Percentiles rank a stretch among this genome's conserved stretches.
phyloP scores from a whole-genome alignment of 2,888 invertebrate species.

The Conops quadrifasciatus region DNA sequence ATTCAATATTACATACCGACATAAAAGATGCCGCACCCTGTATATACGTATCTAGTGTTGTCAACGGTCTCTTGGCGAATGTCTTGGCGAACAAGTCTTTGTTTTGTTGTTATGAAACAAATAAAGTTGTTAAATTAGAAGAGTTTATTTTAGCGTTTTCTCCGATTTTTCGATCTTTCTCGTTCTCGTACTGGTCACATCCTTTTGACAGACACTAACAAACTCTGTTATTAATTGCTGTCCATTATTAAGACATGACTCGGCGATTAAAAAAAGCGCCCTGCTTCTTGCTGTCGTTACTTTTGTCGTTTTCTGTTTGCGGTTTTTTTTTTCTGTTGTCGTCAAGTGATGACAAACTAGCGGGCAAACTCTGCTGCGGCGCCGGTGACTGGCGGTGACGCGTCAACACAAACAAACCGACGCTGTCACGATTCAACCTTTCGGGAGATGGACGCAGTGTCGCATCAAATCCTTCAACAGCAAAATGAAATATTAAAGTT shows the following conservation, averaged over 20 bases:
- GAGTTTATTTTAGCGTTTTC: too few relatives aligned
- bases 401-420: conserved; percentile 28
- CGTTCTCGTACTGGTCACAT: not conserved
- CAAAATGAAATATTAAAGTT: conserved; percentile 41
- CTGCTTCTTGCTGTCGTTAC: conserved; percentile 19
- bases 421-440: not conserved
- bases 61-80: too few relatives aligned
- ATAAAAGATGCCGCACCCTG: too few relatives aligned
- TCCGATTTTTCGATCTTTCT: not conserved
- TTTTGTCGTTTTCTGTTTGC: not conserved
- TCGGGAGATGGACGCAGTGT: conserved; percentile 28
- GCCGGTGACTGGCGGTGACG: conserved; percentile 16
- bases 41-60: too few relatives aligned
- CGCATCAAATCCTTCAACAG: conserved; percentile 32
- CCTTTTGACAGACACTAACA: not conserved
- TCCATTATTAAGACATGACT: conserved; percentile 53
- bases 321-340: conserved; percentile 1
- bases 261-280: conserved; percentile 49
- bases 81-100: too few relatives aligned
- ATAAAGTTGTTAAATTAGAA: too few relatives aligned
- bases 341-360: conserved; percentile 43
- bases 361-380: conserved; percentile 30
- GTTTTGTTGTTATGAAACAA: too few relatives aligned
- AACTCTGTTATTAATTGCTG: conserved; percentile 52
- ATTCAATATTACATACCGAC: too few relatives aligned